A percentile compares a stretch with the other conserved stretches of the same genome.
phyloP scores from a whole-genome alignment of 2,888 invertebrate genomes.

The Crematogaster levior region DNA sequence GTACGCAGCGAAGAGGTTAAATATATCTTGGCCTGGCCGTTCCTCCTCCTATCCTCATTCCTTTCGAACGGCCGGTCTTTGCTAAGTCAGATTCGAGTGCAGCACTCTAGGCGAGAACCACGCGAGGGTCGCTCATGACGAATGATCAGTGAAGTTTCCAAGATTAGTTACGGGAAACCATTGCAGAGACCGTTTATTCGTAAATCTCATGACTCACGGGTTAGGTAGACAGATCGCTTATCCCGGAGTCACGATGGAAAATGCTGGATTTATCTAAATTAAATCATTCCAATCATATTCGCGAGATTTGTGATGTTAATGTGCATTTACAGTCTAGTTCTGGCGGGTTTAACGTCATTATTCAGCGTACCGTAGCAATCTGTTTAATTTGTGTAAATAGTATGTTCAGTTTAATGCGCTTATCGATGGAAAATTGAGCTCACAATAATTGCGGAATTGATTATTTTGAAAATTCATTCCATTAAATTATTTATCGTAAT shows the following conservation, averaged over 20 bases:
- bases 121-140: slow-evolving; percentile 47
- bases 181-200: neutral
- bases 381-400: slow-evolving; percentile 29
- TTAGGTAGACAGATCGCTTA: neutral
- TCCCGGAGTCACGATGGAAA: slow-evolving; percentile 19
- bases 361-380: neutral
- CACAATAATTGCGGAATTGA: neutral
- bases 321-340: neutral
- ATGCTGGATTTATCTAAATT: neutral
- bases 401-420: neutral
- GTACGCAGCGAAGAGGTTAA: slow-evolving; percentile 77
- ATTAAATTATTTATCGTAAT: slow-evolving; percentile 29
- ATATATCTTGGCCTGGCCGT: slow-evolving; percentile 76
- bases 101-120: slow-evolving; percentile 47
- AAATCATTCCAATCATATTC: neutral
- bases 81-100: slow-evolving; percentile 54
- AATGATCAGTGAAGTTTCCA: slow-evolving; percentile 39
- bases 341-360: neutral
- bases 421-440: neutral
- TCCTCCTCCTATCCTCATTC: slow-evolving; percentile 74
- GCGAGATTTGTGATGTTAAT: neutral
- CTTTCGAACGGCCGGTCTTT: slow-evolving; percentile 65
- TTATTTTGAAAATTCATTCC: slow-evolving; percentile 18
- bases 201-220: slow-evolving; percentile 19
- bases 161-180: slow-evolving; percentile 36